phyloP scores from a whole-genome alignment of 2,797 vertebrate species.

The Otus scops region DNA sequence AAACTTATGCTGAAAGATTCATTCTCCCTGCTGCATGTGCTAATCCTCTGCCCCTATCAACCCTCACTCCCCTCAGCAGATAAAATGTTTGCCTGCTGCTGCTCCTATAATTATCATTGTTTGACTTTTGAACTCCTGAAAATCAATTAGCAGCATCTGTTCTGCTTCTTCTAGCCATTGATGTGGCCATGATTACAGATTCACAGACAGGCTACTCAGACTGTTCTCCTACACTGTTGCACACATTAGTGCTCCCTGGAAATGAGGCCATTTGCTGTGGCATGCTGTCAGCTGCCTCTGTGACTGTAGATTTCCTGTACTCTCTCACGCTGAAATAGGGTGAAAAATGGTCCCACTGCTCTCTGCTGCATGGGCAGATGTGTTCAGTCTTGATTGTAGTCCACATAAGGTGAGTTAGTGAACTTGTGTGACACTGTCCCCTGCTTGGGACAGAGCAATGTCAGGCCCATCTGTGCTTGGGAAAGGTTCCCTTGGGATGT shows the following conservation, averaged over 20 bases:
- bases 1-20: not conserved
- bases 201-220: not conserved
- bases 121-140: conserved; percentile 28
- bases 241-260: not conserved
- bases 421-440: not conserved
- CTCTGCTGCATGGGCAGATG: not conserved
- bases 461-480: not conserved
- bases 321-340: not conserved
- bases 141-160: conserved; percentile 34
- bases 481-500: not conserved
- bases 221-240: not conserved
- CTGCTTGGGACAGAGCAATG: not conserved
- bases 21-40: not conserved
- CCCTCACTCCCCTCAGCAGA: not conserved
- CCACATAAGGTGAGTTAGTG: not conserved
- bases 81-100: conserved; percentile 4
- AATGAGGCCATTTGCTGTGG: not conserved
- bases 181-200: not conserved
- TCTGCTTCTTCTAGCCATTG: not conserved
- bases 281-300: not conserved
- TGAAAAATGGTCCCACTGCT: not conserved
- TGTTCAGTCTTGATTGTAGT: not conserved
- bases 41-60: not conserved
- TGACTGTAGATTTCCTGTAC: not conserved
- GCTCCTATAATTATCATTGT: not conserved